Evolutionary conservation across 1,140 invertebrate genomes (phyloP).

Genomic region (Temnothorax longispinosus): DNA sequence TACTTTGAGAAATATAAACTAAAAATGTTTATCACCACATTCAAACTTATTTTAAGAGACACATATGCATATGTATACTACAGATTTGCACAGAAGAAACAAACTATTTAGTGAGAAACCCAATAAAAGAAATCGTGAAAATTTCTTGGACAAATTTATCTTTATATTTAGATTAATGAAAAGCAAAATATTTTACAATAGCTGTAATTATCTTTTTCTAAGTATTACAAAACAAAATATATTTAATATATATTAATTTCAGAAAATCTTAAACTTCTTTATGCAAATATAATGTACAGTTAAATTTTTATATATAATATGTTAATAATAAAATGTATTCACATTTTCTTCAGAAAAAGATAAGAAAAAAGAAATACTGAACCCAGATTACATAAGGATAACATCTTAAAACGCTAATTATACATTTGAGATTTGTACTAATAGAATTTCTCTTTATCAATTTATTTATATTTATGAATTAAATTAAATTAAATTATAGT

Average conservation of each 20-base stretch:
- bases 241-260: conserved; percentile 25
- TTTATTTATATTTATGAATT: neutral
- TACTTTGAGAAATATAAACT: conserved; percentile 63
- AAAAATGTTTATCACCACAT: conserved; percentile 73
- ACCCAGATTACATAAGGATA: neutral
- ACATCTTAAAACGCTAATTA: neutral
- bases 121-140: conserved; percentile 72
- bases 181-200: conserved; percentile 7
- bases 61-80: conserved; percentile 72
- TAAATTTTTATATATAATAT: neutral
- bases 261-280: neutral
- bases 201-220: conserved; percentile 29
- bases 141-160: conserved; percentile 75
- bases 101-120: conserved; percentile 75
- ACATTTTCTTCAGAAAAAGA: neutral
- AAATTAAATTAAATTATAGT: neutral
- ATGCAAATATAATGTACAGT: neutral
- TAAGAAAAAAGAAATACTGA: neutral
- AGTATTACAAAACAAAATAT: conserved; percentile 19
- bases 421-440: neutral
- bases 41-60: conserved; percentile 74
- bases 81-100: conserved; percentile 72
- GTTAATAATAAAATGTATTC: conserved; percentile 8
- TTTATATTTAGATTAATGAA: conserved; percentile 26
- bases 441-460: neutral